Conservation (phyloP, 2,888 invertebrate species). For the Schizaphis graminum region DNA sequence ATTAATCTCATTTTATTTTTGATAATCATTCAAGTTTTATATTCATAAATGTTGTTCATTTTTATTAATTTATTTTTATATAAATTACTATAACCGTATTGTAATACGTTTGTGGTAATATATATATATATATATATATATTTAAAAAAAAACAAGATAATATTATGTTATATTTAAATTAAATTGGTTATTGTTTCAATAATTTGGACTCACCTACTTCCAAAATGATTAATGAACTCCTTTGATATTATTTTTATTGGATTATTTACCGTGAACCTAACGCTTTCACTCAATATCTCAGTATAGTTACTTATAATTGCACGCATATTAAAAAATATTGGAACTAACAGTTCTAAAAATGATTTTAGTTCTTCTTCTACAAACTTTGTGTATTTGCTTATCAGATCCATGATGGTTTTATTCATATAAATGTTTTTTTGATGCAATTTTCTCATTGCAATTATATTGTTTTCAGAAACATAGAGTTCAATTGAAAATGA, state of each 20-base stretch:
- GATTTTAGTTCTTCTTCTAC: background rate
- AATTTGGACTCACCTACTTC: background rate
- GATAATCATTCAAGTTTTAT: background rate
- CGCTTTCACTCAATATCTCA: background rate
- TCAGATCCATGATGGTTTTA: background rate
- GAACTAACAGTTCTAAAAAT: background rate
- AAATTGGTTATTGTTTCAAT: background rate
- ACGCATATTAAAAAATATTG: background rate
- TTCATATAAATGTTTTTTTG: slow-evolving; percentile 19
- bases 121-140: background rate
- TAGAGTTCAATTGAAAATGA: background rate
- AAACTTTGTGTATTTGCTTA: background rate
- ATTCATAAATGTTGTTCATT: background rate
- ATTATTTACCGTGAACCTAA: background rate
- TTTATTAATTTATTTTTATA: background rate
- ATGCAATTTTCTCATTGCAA: background rate
- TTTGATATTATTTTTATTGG: background rate
- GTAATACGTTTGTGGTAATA: background rate
- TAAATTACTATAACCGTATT: background rate
- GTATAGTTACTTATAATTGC: background rate
- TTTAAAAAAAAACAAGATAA: background rate
- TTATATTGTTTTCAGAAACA: background rate
- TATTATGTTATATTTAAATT: background rate
- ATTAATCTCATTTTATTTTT: background rate
- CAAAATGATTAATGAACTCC: background rate